Evolutionary conservation across 2,113 vertebrate species (phyloP).

Genomic region (Silurus asotus): DNA sequence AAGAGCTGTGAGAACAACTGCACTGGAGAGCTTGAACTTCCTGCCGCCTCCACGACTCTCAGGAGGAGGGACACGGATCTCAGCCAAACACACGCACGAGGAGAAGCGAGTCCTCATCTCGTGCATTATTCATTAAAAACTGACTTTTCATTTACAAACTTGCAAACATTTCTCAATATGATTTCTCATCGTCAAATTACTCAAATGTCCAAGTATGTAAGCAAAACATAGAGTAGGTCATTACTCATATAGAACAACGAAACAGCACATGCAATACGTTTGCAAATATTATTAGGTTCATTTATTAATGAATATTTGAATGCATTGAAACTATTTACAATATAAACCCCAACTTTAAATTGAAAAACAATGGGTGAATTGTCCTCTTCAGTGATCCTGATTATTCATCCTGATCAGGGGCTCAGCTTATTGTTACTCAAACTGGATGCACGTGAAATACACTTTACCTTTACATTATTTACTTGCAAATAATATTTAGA

Average conservation of each 20-base stretch:
- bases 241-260: background rate
- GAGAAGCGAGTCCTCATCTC: background rate
- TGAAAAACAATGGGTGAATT: background rate
- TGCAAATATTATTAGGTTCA: background rate
- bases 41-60: conserved; percentile 46
- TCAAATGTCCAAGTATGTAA: background rate
- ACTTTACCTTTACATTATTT: no score
- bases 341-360: background rate
- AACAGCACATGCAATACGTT: background rate
- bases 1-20: conserved; percentile 5
- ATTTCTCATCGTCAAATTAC: background rate
- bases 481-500: no score
- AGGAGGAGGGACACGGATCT: background rate
- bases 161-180: background rate
- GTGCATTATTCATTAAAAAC: background rate
- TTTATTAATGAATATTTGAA: background rate
- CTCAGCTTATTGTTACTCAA: no score
- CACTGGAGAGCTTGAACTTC: conserved; percentile 59
- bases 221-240: background rate
- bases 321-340: background rate
- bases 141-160: background rate
- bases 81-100: background rate
- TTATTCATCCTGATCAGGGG: background rate
- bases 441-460: no score
- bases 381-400: background rate